These are phyloP conservation scores for Pangasianodon hypophthalmus DNA, from an alignment of 2,113 vertebrate species.

Conservation along the genomic window DNA sequence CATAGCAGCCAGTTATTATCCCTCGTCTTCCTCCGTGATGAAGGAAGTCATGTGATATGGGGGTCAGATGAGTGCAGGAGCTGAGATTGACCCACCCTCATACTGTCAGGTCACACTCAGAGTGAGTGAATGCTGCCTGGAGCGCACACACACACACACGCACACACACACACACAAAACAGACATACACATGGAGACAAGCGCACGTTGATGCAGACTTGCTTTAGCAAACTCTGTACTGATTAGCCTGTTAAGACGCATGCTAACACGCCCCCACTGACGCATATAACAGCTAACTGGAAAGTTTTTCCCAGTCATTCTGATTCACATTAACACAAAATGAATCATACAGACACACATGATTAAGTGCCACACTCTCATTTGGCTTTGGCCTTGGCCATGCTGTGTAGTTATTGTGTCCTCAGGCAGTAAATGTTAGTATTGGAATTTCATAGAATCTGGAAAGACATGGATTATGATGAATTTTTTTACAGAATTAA, in stretches of 20 bases:
- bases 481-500: neutral
- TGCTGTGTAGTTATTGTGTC: neutral
- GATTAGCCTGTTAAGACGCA: neutral
- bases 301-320: neutral
- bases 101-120: slow-evolving; percentile 51
- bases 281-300: neutral
- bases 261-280: neutral
- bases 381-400: neutral
- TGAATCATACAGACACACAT: slow-evolving; percentile 27
- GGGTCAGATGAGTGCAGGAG: slow-evolving; percentile 33
- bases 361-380: neutral
- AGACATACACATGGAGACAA: slow-evolving; percentile 11
- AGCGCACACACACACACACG: slow-evolving; percentile 10
- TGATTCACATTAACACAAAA: slow-evolving; percentile 11
- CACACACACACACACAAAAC: neutral
- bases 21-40: slow-evolving; percentile 24
- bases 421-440: slow-evolving; percentile 7
- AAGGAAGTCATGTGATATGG: slow-evolving; percentile 23
- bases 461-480: neutral
- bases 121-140: slow-evolving; percentile 4
- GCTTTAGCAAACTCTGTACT: slow-evolving; percentile 25
- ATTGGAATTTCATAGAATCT: neutral
- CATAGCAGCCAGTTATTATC: neutral
- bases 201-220: slow-evolving; percentile 28
- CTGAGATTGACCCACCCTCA: slow-evolving; percentile 27